Base-by-base conservation (phyloP, 1,140 invertebrate genomes). In the Rhopalosiphum maidis region DNA sequence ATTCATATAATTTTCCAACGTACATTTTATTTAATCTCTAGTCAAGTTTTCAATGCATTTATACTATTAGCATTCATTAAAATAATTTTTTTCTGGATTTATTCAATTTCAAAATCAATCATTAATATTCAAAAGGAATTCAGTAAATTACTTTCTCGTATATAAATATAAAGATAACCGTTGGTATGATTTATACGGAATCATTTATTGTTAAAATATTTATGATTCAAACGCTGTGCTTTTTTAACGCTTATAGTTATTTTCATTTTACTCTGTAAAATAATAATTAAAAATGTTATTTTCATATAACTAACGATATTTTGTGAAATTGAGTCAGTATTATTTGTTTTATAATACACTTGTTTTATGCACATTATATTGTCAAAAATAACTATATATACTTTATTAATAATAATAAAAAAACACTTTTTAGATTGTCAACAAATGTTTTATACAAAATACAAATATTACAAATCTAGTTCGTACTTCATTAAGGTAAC, bases 251-350 rank as follows among this genome's bases (percentile, higher is more conserved):
- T 77, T 77, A n/a, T n/a, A 77, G 60, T n/a, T 77, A 30, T n/a
- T 77, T 77, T 77, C 15, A 77, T 77, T 77, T n/a, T 77, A 77
- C 15, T 51, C 48, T 51, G 15, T 35, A 30, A 77, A 77, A 77
- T n/a, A 68, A 77, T 77, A 77, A 77, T 77, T 77, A 77, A 77
- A 77, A 77, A 77, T n/a, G n/a, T n/a, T 4, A n/a, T n/a, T n/a
- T 35, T 77, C 60, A 77, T 77, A n/a, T 18, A 18, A 21, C 48
- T 23, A 22, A 77, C 15, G 5, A 77, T 6, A 0, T 68, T 68
- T 68, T 68, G 15, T 35, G 15, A 77, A 77, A 77, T 18, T 30
- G 15, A 77, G 30, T 5, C 6, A 18, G 60, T n/a, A 77, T n/a
- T 77, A 77, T 77, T 77, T 35, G n/a, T n/a, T n/a, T 77, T 77